These are phyloP conservation scores for Gobio occitaniae DNA, from an alignment of 2,797 vertebrate genomes.

Conservation along the genomic window DNA sequence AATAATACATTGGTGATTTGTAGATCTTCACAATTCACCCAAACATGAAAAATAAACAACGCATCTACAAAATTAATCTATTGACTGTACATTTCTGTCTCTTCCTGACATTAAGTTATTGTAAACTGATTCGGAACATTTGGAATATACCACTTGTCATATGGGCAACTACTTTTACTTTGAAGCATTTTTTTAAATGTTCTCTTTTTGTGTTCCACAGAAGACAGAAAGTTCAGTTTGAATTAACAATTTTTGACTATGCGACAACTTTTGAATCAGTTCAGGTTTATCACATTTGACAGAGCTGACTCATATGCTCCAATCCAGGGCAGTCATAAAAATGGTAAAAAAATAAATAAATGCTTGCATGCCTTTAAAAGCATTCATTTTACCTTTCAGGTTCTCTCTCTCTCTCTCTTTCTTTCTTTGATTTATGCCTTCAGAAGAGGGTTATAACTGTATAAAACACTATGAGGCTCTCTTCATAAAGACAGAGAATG, in stretches of 20 bases:
- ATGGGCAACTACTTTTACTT: not conserved
- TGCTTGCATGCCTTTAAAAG: conserved; percentile 1
- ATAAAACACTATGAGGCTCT: conserved; percentile 45
- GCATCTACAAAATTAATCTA: no score
- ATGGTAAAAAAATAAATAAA: not conserved
- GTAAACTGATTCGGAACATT: not conserved
- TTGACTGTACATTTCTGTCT: not conserved
- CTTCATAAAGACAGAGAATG: conserved; percentile 51
- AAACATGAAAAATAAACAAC: not conserved
- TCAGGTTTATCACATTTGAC: not conserved
- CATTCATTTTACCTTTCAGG: not conserved
- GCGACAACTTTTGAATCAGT: not conserved
- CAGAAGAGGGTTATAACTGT: conserved; percentile 46
- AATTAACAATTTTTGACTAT: not conserved
- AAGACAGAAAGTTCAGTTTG: not conserved
- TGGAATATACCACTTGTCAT: not conserved
- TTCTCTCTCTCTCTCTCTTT: conserved; percentile 27
- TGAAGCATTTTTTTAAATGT: not conserved
- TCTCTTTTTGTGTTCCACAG: not conserved
- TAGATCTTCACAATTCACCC: not conserved
- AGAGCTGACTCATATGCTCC: not conserved
- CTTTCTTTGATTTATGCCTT: conserved; percentile 41
- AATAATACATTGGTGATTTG: not conserved
- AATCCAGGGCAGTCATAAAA: conserved; percentile 11
- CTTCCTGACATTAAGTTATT: not conserved